Base-by-base conservation (phyloP, 2,113 vertebrate genomes). In the Lasiurus cinereus region DNA sequence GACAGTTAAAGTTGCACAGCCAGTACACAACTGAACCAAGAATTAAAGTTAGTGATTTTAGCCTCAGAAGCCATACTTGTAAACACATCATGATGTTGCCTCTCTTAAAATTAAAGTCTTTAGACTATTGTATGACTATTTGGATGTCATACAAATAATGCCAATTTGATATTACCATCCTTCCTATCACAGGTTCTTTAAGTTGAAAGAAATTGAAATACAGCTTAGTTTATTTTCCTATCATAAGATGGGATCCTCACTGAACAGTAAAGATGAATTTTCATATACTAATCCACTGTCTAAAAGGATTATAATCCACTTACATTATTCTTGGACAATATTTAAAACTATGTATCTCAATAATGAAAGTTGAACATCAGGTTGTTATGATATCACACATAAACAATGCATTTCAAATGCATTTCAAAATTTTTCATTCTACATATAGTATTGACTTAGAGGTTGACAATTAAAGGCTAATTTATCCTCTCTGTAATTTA, bases 351-450 rank as follows among this genome's bases (percentile, higher is more conserved):
- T 64, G 1, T n/a, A 39, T 39, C 10, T 90, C 33, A 85, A 13
- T 21, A 83, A 0, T 69, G 16, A 95, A 91, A 73, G 8, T 46
- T 83, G 62, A 88, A 72, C 16, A 92, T 70, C 36, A 94, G 27
- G 1, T 64, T 91, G 13, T 29, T 46, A 84, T 83, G 12, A 82
- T 84, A n/a, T 27, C 64, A 85, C 19, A 94, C 64, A 94, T 76
- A 66, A 90, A 59, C 31, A 83, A 66, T 72, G 12, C 0, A 64
- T 89, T 93, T 86, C 10, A 91, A 83, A 66, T 72, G 12, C 0
- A 64, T 89, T 93, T 86, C 10, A 91, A 91, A 94, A 52, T 52
- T 83, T 84, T 74, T 83, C 19, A 76, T 92, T 92, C 8, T 83
- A 33, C 2, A 66, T 52, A 19, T 76, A 24, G 33, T 84, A 95